Evolutionary conservation across 2,888 invertebrate genomes (phyloP).

Genomic region (Acronicta alni): DNA sequence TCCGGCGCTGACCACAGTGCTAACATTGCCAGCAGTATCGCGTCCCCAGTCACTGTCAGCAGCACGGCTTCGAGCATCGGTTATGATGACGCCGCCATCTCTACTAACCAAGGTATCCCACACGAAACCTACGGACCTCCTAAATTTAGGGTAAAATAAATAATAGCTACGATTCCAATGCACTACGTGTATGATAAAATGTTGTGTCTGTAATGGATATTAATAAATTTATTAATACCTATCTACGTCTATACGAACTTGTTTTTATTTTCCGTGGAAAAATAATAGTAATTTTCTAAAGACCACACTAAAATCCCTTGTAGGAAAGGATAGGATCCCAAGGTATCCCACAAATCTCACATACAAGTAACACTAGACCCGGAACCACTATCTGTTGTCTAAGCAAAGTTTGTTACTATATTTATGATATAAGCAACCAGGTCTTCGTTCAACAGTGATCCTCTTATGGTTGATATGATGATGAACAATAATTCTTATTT

Average conservation of each 20-base stretch:
- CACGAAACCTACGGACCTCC: slow-evolving; percentile 82
- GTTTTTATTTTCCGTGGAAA: too few relatives aligned
- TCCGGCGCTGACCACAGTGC: slow-evolving; percentile 27
- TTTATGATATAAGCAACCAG: too few relatives aligned
- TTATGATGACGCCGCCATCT: slow-evolving; percentile 65
- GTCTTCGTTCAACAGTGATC: too few relatives aligned
- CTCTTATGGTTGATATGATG: too few relatives aligned
- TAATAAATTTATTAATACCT: slow-evolving; percentile 29
- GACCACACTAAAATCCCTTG: too few relatives aligned
- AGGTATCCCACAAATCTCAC: too few relatives aligned
- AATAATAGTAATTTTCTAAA: too few relatives aligned
- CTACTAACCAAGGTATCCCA: slow-evolving; percentile 82
- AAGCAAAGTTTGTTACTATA: too few relatives aligned
- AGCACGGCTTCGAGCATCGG: slow-evolving; percentile 55
- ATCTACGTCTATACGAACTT: neutral
- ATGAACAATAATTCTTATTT: too few relatives aligned
- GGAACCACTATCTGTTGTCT: too few relatives aligned
- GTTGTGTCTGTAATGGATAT: slow-evolving; percentile 24
- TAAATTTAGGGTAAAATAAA: slow-evolving; percentile 70
- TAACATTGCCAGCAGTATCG: slow-evolving; percentile 36
- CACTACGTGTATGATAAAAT: slow-evolving; percentile 37
- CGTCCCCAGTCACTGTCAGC: slow-evolving; percentile 47
- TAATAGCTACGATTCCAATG: slow-evolving; percentile 34
- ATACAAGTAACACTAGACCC: too few relatives aligned
- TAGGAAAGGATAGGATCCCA: too few relatives aligned